Base-by-base conservation (phyloP, 2,888 invertebrate genomes). In the Bellardia pandia region DNA sequence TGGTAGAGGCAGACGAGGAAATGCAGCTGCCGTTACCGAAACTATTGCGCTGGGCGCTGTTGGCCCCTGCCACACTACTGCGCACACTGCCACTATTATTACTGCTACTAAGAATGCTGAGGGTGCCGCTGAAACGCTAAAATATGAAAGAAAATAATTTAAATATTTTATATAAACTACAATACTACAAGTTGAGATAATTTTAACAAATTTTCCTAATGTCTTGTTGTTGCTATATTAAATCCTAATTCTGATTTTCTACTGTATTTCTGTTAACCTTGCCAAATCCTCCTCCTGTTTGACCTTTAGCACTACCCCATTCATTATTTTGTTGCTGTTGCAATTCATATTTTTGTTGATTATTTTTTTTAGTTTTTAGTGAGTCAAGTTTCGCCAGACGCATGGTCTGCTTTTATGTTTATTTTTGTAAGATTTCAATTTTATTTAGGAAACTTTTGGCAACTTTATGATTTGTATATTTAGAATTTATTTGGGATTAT, bases 361-460 rank as follows among this genome's bases (percentile, higher is more conserved):
- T 91, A 91, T 92, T 92, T 89, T 91, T 92, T 69, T 92, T 89
- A 85, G 90, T 90, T 84, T 93, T 92, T 88, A 91, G 91, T 88
- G 92, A 91, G 62, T 93, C 90, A 62, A 93, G 89, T 89, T 92
- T 92, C 48, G 93, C 91, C 90, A 93, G 89, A 88, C 93, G 92
- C 93, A 93, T 93, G 89, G 84, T 93, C 88, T 84, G 86, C 64
- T 42, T 16, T 81, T 71, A n/a, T 48, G 9, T 9, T 16, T 33
- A 4, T 30, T 5, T 23, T 68, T 45, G 68, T 23, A 23, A 23
- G 23, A 60, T 23, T 64, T 56, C 48, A 51, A 42, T 45, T 37
- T 53, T 45, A 11, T 71, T 48, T 37, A 37, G 14, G 37, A 30
- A 62, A 16, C 6, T 68, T 64, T 74, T 74, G 62, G 53, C 74